Base-by-base conservation (phyloP, 2,797 vertebrate genomes). In the Lepus oiostolus region DNA sequence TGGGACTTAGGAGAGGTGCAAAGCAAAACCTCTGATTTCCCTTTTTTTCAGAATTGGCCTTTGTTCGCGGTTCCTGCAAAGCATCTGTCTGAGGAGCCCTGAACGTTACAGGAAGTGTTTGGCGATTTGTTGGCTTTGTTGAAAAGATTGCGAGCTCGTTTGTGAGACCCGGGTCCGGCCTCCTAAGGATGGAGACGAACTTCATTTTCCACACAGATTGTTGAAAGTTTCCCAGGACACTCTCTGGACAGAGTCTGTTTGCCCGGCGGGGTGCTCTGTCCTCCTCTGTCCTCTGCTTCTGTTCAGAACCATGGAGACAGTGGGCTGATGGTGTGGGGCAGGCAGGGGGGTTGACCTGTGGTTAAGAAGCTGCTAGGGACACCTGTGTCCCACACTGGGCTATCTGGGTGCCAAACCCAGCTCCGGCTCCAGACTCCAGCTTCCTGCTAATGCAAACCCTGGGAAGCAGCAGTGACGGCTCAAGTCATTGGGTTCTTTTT, bases 101-200 rank as follows among this genome's bases (percentile, higher is more conserved):
- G 14, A 16, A 11, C 70, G 87, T 70, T 54, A 85, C 24, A 85
- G 14, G 28, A 79, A 65, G 7, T 28, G 5, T 76, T 85, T 47
- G 70, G 28, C 82, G 26, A 71, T 88, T 75, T 58, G 83, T 47
- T 77, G 88, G 68, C 28, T 96, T 77, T 80, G 70, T 76, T 83
- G 62, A 54, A 62, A 92, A 91, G 82, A 83, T 28, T 28, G n/a
- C 91, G 82, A 83, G 83, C n/a, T 96, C 26, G 1, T 90, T 67
- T 62, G 54, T 67, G 38, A 76, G 62, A 81, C 5, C 28, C 47
- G 63, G 70, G 26, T 76, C 42, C 50, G 74, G 50, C 32, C 63
- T 89, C 42, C n/a, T 63, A 83, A 90, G 85, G 63, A 7, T 50
- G 10, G 50, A 93, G 85, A 76, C 26, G 72, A 77, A 38, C 60